These are phyloP conservation scores for Pecten maximus DNA, from an alignment of 2,888 invertebrate genomes.

Conservation along the genomic window DNA sequence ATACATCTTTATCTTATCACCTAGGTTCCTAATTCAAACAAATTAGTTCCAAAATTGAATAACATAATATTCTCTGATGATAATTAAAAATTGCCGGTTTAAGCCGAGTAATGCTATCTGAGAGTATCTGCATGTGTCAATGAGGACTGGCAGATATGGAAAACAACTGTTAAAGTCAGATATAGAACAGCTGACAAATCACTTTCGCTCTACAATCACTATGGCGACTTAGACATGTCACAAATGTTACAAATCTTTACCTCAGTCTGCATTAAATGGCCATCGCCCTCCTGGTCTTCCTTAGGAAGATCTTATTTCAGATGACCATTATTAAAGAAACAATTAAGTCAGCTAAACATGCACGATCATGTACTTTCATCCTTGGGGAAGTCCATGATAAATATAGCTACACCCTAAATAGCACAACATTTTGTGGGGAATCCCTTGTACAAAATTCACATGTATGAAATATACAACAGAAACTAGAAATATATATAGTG, in stretches of 20 bases:
- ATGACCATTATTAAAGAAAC: neutral
- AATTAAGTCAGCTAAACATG: neutral
- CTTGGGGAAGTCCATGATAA: too few relatives aligned
- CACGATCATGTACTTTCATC: too few relatives aligned
- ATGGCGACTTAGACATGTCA: neutral
- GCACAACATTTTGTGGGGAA: too few relatives aligned
- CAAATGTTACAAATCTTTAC: neutral
- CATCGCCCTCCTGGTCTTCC: neutral
- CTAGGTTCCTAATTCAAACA: neutral
- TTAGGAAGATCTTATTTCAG: neutral
- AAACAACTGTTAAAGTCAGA: neutral
- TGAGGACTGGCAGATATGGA: neutral
- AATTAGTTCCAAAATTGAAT: slow-evolving; percentile 24
- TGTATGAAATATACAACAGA: too few relatives aligned
- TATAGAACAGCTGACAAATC: slow-evolving; percentile 23
- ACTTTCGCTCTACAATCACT: neutral
- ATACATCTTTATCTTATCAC: slow-evolving; percentile 24
- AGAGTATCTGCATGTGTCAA: neutral
- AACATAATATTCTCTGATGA: slow-evolving; percentile 30
- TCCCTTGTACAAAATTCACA: too few relatives aligned
- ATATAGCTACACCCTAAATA: too few relatives aligned
- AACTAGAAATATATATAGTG: too few relatives aligned
- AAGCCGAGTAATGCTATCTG: neutral
- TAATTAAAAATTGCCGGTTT: slow-evolving; percentile 22
- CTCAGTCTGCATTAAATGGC: neutral